These are phyloP conservation scores for Xestoiulus laeticollis DNA, from an alignment of 2,888 invertebrate genomes.

Conservation along the genomic window DNA sequence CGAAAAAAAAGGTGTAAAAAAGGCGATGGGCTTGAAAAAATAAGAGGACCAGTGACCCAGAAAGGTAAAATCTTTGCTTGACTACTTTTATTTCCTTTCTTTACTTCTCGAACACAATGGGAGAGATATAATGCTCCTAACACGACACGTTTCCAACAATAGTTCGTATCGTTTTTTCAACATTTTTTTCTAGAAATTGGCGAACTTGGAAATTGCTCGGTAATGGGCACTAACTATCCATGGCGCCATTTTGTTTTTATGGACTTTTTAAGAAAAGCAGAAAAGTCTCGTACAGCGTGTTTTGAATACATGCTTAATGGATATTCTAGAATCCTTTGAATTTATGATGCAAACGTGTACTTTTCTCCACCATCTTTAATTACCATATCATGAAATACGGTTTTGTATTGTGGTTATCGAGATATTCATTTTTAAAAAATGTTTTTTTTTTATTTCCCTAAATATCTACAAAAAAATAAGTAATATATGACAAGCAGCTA, in stretches of 20 bases:
- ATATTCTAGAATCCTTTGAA: background rate
- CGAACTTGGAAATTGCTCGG: slow-evolving; percentile 23
- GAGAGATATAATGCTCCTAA: slow-evolving; percentile 15
- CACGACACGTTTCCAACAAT: slow-evolving; percentile 29
- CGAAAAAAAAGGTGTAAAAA: slow-evolving; percentile 10
- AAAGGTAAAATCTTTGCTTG: slow-evolving; percentile 29
- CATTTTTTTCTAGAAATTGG: background rate
- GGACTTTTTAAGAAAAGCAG: background rate
- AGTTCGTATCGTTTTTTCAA: background rate
- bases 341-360: background rate
- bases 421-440: no score
- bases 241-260: slow-evolving; percentile 21
- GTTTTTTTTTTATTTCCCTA: no score
- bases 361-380: background rate
- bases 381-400: no score
- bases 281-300: background rate
- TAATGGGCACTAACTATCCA: slow-evolving; percentile 13
- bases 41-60: slow-evolving; percentile 24
- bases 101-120: background rate
- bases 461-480: no score
- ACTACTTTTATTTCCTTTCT: slow-evolving; percentile 27
- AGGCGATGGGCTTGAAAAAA: background rate
- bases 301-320: background rate
- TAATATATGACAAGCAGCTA: no score
- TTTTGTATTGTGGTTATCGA: no score